Percentiles rank a stretch among this genome's conserved stretches.
These are phyloP conservation scores for Calonectris borealis DNA, from an alignment of 2,113 vertebrate genomes.

Conservation along the genomic window DNA sequence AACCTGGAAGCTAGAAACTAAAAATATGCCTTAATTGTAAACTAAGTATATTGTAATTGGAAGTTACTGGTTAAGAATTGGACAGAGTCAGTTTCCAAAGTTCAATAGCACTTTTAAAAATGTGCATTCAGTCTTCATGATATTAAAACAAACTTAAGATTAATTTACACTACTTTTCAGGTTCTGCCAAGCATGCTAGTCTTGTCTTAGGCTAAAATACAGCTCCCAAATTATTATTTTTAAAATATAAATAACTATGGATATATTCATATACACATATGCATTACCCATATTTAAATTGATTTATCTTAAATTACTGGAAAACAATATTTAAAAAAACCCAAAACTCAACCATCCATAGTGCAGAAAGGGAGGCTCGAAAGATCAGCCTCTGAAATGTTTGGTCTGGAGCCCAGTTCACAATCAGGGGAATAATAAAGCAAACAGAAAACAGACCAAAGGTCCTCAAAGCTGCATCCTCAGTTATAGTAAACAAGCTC, in stretches of 20 bases:
- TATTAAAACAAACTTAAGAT: not conserved
- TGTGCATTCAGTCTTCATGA: not conserved
- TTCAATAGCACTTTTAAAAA: not conserved
- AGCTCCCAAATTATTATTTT: not conserved
- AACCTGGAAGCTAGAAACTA: not conserved
- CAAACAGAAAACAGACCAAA: not conserved
- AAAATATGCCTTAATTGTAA: not conserved
- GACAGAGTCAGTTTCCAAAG: not conserved
- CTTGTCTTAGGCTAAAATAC: not conserved
- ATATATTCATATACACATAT: not conserved
- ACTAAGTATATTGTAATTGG: not conserved
- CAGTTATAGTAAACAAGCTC: not conserved
- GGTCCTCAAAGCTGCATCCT: not conserved
- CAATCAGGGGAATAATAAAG: not conserved
- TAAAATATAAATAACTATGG: not conserved
- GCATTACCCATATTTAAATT: not conserved
- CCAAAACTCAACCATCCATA: not conserved
- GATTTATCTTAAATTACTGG: not conserved
- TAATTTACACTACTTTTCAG: not conserved
- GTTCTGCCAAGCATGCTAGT: not conserved
- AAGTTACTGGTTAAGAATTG: not conserved
- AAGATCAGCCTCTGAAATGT: not conserved
- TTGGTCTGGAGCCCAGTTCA: not conserved
- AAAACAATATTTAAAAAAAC: not conserved
- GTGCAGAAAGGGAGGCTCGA: not conserved